These are phyloP conservation scores for Diacarnus erythraeanus DNA, from an alignment of 37 sponge, comb jelly and placozoan species.

Conservation along the genomic window DNA sequence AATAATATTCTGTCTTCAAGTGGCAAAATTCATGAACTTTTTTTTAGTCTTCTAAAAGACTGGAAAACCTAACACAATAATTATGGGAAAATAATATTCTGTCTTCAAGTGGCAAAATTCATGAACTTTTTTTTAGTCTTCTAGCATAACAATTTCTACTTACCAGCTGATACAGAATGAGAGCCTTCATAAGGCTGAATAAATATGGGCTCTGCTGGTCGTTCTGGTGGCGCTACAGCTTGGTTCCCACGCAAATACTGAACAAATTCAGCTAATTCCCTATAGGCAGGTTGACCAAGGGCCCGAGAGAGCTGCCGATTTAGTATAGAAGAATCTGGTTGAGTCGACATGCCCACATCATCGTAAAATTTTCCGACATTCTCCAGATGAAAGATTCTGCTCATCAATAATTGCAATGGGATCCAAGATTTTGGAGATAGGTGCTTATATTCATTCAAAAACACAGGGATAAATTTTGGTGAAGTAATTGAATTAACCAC, in stretches of 20 bases:
- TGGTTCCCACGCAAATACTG: not conserved
- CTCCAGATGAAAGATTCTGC: not conserved
- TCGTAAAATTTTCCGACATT: not conserved
- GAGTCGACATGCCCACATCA: not conserved
- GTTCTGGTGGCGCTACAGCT: not conserved
- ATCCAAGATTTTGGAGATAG: not conserved
- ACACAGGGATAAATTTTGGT: conserved; percentile 46
- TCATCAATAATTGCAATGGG: not conserved
- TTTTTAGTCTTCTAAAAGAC: too few relatives aligned
- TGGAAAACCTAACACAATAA: too few relatives aligned
- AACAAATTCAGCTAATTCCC: not conserved
- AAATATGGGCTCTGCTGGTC: not conserved
- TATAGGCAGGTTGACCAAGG: not conserved
- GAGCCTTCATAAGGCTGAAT: not conserved
- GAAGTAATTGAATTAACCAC: conserved; percentile 15
- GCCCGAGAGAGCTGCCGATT: not conserved
- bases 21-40: not conserved
- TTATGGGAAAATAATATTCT: not conserved
- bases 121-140: not conserved
- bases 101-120: not conserved
- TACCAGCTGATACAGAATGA: not conserved
- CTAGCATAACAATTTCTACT: not conserved
- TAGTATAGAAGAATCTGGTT: not conserved
- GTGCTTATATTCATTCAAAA: conserved; percentile 10
- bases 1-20: not conserved